Base-by-base conservation (phyloP, 1,140 invertebrate genomes). In the Meloidogyne exigua region DNA sequence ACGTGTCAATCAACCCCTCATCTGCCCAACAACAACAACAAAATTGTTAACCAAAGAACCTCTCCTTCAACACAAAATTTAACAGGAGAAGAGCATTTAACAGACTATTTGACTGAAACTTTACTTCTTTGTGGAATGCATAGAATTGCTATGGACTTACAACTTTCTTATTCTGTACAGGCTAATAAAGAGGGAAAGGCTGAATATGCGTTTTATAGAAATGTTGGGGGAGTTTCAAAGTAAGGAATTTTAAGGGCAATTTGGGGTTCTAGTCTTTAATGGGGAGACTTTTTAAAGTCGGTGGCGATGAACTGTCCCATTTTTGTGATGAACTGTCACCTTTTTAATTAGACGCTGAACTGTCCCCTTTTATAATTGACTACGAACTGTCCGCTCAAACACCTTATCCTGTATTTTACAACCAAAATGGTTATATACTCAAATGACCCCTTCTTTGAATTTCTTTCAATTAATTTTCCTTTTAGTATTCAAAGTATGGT, bases 91-190 rank as follows among this genome's bases (percentile, higher is more conserved):
- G 7, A 15, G 2, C 18, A n/a, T n/a, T n/a, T 57, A 28, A 18
- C 68, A 1, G 68, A 71, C 11, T 44, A 57, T 2, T 62, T 73
- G 13, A 49, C 71, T 18, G 71, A 73, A 36, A 64, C 70, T 21
- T 36, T 76, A 18, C n/a, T 74, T 36, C 39, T 76, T 26, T 79
- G 64, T 72, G 76, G 57, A 36, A 63, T 79, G 67, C 78, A 79
- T 67, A 49, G 68, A 79, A 79, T 79, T 13, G 77, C 77, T 28
- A 57, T 79, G 78, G 77, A 79, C 18, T 36, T 79, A 23, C 28
- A 80, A 23, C 76, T 79, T 32, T 73, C 68, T 21, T 79, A 79
- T 63, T 80, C 62, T 25, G 63, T 69, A 36, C 77, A 80, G 12
- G 76, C 39, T n/a, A 73, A 73, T 65, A 73, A 73, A 64, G 21